Evolutionary conservation across 2,888 invertebrate genomes (phyloP).

Genomic region (Cerceris ruficornis): DNA sequence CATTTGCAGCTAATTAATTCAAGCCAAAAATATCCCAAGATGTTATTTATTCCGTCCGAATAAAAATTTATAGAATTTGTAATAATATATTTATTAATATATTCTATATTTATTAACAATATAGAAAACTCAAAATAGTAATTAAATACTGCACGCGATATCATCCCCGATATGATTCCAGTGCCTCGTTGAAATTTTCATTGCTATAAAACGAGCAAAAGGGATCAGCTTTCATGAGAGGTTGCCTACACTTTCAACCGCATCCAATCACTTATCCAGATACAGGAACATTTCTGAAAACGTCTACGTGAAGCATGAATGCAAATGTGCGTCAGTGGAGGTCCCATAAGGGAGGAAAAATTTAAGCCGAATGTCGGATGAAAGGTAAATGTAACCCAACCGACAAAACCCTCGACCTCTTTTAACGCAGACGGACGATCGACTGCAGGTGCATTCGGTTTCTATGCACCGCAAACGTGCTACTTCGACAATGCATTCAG

Average conservation of each 20-base stretch:
- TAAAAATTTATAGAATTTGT: too few relatives aligned
- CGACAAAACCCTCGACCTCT: constrained; percentile 1
- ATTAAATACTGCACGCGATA: too few relatives aligned
- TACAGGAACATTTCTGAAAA: constrained; percentile 1
- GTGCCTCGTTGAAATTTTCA: background rate
- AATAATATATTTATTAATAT: too few relatives aligned
- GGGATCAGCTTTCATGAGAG: background rate
- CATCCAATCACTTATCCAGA: constrained; percentile 4
- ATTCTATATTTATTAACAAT: too few relatives aligned
- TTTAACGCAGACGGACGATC: constrained; percentile 1
- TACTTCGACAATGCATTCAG: constrained; percentile 3
- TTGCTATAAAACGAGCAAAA: background rate
- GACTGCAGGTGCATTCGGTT: constrained; percentile 2
- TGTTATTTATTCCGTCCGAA: too few relatives aligned
- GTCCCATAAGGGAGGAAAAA: constrained; percentile 2
- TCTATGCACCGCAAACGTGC: background rate
- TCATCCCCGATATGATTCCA: too few relatives aligned
- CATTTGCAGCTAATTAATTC: too few relatives aligned
- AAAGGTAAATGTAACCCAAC: constrained; percentile 6
- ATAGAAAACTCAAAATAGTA: too few relatives aligned
- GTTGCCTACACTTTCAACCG: background rate
- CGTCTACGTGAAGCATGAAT: background rate
- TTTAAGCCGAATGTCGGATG: background rate
- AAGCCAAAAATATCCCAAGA: too few relatives aligned
- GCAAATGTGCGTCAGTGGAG: background rate